These are phyloP conservation scores for Cliona cf. orientalis DNA, from an alignment of 37 sponge, comb jelly and placozoan genomes.

Conservation along the genomic window DNA sequence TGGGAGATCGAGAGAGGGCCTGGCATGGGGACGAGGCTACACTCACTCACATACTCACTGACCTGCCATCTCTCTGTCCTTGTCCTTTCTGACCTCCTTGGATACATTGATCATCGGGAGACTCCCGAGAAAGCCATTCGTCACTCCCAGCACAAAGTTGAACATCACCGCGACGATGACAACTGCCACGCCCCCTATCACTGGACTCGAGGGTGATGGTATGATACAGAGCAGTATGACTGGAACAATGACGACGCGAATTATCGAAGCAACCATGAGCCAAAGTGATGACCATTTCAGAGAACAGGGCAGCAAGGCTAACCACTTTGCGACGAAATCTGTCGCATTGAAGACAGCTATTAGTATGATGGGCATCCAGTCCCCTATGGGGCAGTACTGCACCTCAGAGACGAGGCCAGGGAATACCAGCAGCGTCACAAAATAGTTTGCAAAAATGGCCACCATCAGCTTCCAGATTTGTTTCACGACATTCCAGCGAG, in stretches of 20 bases:
- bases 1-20: neutral
- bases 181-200: conserved; percentile 6
- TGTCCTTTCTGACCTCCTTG: conserved; percentile 26
- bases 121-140: conserved; percentile 85
- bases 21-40: neutral
- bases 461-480: conserved; percentile 77
- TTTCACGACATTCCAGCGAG: conserved; percentile 23
- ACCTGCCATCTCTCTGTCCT: conserved; percentile 83
- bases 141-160: conserved; percentile 60
- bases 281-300: conserved; percentile 42
- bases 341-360: conserved; percentile 73
- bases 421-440: conserved; percentile 83
- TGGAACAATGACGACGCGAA: conserved; percentile 71
- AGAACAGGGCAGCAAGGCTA: conserved; percentile 45
- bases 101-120: conserved; percentile 74
- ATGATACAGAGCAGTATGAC: conserved; percentile 69
- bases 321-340: conserved; percentile 75
- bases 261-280: conserved; percentile 42
- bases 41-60: neutral
- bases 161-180: conserved; percentile 40
- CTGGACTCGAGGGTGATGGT: conserved; percentile 75
- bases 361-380: conserved; percentile 86
- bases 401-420: conserved; percentile 80
- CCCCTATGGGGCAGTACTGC: conserved; percentile 57
- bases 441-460: conserved; percentile 60